A percentile compares a stretch with the other conserved stretches of the same genome.
Conservation (phyloP, 2,797 vertebrate genomes). For the Pelodytes ibericus region DNA sequence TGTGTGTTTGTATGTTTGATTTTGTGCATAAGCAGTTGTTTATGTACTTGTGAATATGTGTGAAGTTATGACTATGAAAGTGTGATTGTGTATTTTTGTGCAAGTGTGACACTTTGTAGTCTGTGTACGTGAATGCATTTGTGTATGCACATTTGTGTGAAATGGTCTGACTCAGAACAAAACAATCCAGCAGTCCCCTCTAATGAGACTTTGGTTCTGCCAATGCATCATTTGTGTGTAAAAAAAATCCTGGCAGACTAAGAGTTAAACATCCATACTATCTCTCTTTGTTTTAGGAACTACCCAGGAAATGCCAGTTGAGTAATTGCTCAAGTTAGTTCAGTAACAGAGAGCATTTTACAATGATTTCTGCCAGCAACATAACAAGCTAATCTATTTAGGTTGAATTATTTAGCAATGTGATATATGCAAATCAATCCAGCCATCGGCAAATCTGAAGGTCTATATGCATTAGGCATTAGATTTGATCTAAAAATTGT, state of each 20-base stretch:
- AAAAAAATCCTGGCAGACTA: too few species aligned
- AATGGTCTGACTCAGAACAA: too few species aligned
- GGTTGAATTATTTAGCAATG: conserved; percentile 64
- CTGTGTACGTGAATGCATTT: background rate
- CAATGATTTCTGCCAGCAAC: conserved; percentile 63
- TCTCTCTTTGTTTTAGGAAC: conserved; percentile 10
- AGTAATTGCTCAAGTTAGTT: conserved; percentile 10
- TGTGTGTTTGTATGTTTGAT: background rate
- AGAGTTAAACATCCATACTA: background rate
- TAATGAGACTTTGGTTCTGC: too few species aligned
- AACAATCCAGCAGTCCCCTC: too few species aligned
- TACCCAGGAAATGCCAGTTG: conserved; percentile 36
- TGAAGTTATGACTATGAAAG: background rate
- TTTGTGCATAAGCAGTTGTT: background rate
- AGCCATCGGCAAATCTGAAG: conserved; percentile 17
- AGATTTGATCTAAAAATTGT: conserved; percentile 42
- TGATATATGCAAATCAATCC: conserved; percentile 48
- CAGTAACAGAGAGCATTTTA: conserved; percentile 4
- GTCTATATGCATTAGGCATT: conserved; percentile 43
- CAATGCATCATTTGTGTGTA: too few species aligned
- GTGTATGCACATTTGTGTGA: background rate
- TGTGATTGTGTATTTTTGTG: background rate
- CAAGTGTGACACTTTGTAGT: background rate
- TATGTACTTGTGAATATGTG: background rate
- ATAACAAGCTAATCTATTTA: conserved; percentile 64